Conservation (phyloP, 1,140 invertebrate species). For the Brachionus koreanus region DNA sequence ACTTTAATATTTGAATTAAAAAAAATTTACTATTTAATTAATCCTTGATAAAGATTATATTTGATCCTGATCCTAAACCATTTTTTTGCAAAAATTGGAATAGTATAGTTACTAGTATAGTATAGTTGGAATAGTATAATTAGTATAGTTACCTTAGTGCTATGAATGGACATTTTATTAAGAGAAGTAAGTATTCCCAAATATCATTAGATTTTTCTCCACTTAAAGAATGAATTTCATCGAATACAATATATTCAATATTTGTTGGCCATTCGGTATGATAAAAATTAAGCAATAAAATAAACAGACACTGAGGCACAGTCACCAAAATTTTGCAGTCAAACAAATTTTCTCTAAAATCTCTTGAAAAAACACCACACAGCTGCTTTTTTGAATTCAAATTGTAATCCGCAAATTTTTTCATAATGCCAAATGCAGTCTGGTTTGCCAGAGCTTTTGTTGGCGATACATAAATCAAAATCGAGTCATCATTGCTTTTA, state of each 20-base stretch:
- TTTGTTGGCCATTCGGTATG: neutral
- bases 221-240: conserved; percentile 22
- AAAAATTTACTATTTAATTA: no score
- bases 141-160: conserved; percentile 23
- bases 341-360: conserved; percentile 5
- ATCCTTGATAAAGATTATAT: no score
- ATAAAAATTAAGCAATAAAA: neutral
- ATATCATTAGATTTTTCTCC: neutral
- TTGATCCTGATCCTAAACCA: no score
- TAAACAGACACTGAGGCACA: neutral
- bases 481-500: neutral
- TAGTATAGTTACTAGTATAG: no score
- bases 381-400: neutral
- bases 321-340: conserved; percentile 26
- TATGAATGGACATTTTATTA: conserved; percentile 27
- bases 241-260: conserved; percentile 18
- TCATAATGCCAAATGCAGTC: neutral
- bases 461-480: conserved; percentile 10
- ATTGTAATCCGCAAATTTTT: neutral
- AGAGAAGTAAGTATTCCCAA: conserved; percentile 17
- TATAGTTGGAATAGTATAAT: no score
- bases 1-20: no score
- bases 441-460: conserved; percentile 33
- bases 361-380: conserved; percentile 31
- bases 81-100: no score